phyloP scores from a whole-genome alignment of 2,888 invertebrate species.

The Ectemnius lituratus region DNA sequence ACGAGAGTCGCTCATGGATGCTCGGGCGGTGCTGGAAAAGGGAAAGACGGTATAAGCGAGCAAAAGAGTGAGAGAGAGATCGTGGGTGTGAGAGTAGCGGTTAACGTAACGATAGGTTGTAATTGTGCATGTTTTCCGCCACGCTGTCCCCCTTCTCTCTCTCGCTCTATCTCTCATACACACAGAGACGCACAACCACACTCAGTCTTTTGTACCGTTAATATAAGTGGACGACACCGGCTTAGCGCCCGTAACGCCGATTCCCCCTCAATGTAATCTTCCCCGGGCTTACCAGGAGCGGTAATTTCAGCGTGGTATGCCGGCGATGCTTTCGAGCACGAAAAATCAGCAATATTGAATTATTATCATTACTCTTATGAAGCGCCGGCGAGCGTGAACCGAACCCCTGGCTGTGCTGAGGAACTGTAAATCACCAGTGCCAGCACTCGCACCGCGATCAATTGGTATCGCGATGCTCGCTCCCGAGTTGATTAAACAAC shows the following conservation, averaged over 20 bases:
- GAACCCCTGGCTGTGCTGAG: conserved; percentile 17
- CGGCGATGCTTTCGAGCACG: conserved; percentile 12
- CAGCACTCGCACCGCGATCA: conserved; percentile 20
- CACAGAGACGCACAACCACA: no score
- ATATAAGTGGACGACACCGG: conserved; percentile 55
- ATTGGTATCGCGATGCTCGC: conserved; percentile 28
- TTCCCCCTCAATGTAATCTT: conserved; percentile 23
- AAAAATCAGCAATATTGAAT: conserved; percentile 54
- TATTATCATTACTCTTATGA: conserved; percentile 53
- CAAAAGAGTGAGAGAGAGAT: conserved; percentile 21
- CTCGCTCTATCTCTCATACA: no score
- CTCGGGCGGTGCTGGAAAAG: no score
- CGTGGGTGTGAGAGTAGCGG: conserved; percentile 55
- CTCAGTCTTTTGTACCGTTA: conserved; percentile 49
- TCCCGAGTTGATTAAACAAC: conserved; percentile 38
- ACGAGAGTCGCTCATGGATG: conserved; percentile 31
- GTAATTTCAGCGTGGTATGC: conserved; percentile 48
- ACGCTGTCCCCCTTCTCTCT: neutral
- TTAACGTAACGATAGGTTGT: conserved; percentile 56
- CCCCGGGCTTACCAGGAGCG: conserved; percentile 16
- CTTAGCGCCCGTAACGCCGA: conserved; percentile 38
- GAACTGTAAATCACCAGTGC: no score
- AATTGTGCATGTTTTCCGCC: conserved; percentile 56
- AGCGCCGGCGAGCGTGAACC: conserved; percentile 23
- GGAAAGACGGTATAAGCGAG: no score